Base-by-base conservation (phyloP, 2,113 vertebrate genomes). In the Turdus rufiventris region DNA sequence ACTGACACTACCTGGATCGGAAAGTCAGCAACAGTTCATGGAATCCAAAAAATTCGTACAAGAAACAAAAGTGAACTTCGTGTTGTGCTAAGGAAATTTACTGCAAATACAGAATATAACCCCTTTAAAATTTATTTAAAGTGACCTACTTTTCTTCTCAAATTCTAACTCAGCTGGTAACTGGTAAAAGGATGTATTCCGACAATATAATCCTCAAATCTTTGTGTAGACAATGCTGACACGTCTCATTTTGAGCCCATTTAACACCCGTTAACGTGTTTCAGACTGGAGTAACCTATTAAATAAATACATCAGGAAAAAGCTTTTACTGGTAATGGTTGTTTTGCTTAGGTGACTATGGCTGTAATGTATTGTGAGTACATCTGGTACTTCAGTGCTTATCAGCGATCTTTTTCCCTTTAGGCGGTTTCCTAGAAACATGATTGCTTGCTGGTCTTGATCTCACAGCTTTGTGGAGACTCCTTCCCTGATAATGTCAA, bases 401-500 rank as follows among this genome's bases (percentile, higher is more conserved):
- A 97, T 78, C 79, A 83, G 91, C 95, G 90, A 94, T 98, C 65
- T 95, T 95, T 96, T 97, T 96, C 79, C 93, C 75, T 97, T 86
- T 97, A 99, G 99, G 98, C 98, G 97, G 97, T 98, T 98, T 98
- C 97, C 97, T 94, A 98, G 97, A 98, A 98, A 98, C 97, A 99
- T 98, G 99, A 97, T 98, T 92, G 97, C 96, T 97, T 96, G 97
- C 83, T 97, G 95, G 96, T 96, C 97, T 92, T 98, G 97, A 98
- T 98, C 97, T 96, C 97, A 96, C 97, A 97, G 97, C 95, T 97
- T 96, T 95, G 98, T 97, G 97, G 98, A 98, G 98, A 98, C 97
- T 94, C 94, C 97, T 97, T 96, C 96, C 92, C 96, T 97, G 96
- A 98, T 97, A 98, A 99, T 99, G 99, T 99, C 99, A 97, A 99